Conservation (phyloP, 64 coral and sea anemone genomes). For the Stylophora pistillata region DNA sequence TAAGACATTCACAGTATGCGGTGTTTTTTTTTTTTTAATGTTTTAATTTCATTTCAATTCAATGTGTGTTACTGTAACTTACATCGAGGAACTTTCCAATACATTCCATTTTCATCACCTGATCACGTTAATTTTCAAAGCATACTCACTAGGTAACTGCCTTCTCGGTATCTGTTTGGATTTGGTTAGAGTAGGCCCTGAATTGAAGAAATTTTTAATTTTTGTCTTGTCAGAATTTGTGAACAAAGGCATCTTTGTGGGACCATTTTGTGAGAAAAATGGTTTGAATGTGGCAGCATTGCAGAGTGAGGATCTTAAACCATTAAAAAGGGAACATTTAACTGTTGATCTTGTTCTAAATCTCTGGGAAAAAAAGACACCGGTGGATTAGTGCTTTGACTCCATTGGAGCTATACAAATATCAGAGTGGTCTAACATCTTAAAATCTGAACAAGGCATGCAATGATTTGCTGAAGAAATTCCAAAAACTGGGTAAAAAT, state of each 20-base stretch:
- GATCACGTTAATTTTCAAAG: too few relatives aligned
- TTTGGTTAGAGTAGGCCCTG: slow-evolving; percentile 44
- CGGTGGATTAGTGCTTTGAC: slow-evolving; percentile 39
- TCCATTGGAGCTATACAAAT: slow-evolving; percentile 37
- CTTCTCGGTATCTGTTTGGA: too few relatives aligned
- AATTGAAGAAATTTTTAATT: slow-evolving; percentile 30
- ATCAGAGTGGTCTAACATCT: slow-evolving; percentile 40
- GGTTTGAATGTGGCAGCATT: slow-evolving; percentile 47
- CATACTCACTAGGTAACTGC: too few relatives aligned
- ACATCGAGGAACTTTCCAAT: too few relatives aligned
- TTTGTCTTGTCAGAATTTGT: background rate
- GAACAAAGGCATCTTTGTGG: slow-evolving; percentile 40
- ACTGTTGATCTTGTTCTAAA: slow-evolving; percentile 30
- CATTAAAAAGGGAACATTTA: slow-evolving; percentile 31
- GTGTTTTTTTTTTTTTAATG: background rate
- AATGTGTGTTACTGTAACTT: slow-evolving; percentile 2
- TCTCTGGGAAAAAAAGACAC: slow-evolving; percentile 41
- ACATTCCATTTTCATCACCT: too few relatives aligned
- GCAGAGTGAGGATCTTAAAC: slow-evolving; percentile 47
- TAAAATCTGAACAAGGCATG: slow-evolving; percentile 41
- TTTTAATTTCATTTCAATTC: slow-evolving; percentile 10
- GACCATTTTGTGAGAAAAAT: slow-evolving; percentile 40
- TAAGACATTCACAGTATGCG: too few relatives aligned
- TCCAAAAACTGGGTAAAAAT: slow-evolving; percentile 44
- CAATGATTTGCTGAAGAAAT: slow-evolving; percentile 42